phyloP scores from a whole-genome alignment of 2,113 vertebrate species.

The pig (Sus scrofa) region DNA sequence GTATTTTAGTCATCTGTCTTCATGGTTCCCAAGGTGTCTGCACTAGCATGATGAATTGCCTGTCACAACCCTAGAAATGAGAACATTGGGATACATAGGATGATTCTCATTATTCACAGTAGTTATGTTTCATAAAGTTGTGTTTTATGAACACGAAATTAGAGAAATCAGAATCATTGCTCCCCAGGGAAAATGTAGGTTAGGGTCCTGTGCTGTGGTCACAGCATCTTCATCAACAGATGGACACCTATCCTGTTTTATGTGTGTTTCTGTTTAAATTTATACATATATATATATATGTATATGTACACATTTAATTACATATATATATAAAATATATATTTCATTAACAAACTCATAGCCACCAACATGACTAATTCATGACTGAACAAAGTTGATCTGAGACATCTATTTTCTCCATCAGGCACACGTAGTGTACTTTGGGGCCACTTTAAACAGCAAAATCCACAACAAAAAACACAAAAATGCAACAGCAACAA shows the following conservation, averaged over 20 bases:
- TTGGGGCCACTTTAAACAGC: neutral
- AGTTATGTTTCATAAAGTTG: neutral
- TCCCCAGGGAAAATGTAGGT: neutral
- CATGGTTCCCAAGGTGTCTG: neutral
- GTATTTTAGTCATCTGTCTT: neutral
- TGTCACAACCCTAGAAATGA: neutral
- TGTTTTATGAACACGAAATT: neutral
- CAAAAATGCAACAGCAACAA: neutral
- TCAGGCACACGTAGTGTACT: neutral
- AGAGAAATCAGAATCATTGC: neutral
- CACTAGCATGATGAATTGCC: neutral
- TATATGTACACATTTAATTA: too few species aligned
- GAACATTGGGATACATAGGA: neutral
- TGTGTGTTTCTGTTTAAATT: constrained; percentile 40
- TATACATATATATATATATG: neutral
- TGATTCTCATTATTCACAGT: neutral
- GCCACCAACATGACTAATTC: neutral
- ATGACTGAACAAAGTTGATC: neutral
- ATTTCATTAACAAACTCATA: constrained; percentile 6
- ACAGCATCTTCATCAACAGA: neutral
- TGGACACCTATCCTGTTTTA: neutral
- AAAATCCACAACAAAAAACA: neutral
- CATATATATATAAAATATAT: too few species aligned
- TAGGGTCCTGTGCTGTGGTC: neutral
- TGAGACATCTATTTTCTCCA: neutral